Base-by-base conservation (phyloP, 2,888 invertebrate species). In the Alloscopus bannaensis region DNA sequence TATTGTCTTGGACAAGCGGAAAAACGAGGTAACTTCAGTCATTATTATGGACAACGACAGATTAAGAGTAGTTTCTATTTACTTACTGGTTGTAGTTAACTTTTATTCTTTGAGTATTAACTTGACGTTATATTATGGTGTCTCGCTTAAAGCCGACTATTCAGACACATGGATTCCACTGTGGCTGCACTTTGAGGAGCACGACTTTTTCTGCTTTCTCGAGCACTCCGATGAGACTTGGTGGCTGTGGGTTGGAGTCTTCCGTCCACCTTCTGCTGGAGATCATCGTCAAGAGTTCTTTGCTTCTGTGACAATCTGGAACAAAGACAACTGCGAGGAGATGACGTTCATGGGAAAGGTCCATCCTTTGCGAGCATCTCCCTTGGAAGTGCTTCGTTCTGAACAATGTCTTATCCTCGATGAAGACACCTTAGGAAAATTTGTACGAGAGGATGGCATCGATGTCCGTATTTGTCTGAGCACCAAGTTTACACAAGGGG, bases 1-100 rank as follows among this genome's bases (percentile, higher is more conserved):
- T 84, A 82, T 71, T 82, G 82, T 42, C 81, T 84, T 28, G 79
- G 80, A 18, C 79, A 82, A 0, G 68, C 68, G 16, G 83, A 84
- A 62, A n/a, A n/a, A n/a, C n/a, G n/a, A n/a, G n/a, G n/a, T n/a
- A n/a, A n/a, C n/a, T n/a, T n/a, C n/a, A n/a, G n/a, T n/a, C n/a
- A n/a, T n/a, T n/a, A n/a, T n/a, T n/a, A n/a, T n/a, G n/a, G n/a
- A n/a, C n/a, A n/a, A n/a, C n/a, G n/a, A n/a, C n/a, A n/a, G n/a
- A 3, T 29, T n/a, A 28, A n/a, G n/a, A 45, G 13, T 18, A 45
- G 18, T 45, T 45, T 45, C 13, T 45, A 18, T 45, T 16, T 4
- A 45, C 18, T 45, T 45, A n/a, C 18, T 11, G 13, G 45, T n/a
- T n/a, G n/a, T 52, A 22, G n/a, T n/a, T n/a, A n/a, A n/a, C n/a